Evolutionary conservation across 2,888 invertebrate genomes (phyloP), one percentile per base, ranked within the genome.

Genomic region (Melieria omissa): DNA sequence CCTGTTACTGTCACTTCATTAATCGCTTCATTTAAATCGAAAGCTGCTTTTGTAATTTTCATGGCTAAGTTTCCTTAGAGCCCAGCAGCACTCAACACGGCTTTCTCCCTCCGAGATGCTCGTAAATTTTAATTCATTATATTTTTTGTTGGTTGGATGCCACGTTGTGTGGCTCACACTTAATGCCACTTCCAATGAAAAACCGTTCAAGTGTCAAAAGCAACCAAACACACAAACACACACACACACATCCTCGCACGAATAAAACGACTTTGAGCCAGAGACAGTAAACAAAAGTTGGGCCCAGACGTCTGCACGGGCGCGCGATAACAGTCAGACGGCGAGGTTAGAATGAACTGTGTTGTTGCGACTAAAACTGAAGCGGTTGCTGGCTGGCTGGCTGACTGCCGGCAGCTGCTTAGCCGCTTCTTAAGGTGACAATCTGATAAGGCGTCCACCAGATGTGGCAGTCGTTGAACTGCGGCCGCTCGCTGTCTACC

Each of bases 351-450:
- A 44, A 67, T 49, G 9, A 67, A 58, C 47, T 66, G 66, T 29
- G 29, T 29, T 29, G 29, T 29, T 29, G 29, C 29, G 29, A 29
- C 29, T 29, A 42, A 61, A 60, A 60, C 41, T 68, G 62, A 62
- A n/a, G 61, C 62, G 44, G 69, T 62, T 69, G 69, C 69, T 69
- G 69, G 62, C 61, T 62, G 55, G 45, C 62, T 54, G 61, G 47
- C 47, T 47, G 10, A 6, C 69, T 54, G 41, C 55, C 42, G 55
- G 55, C 62, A 62, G 54, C 2, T 12, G 69, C 62, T 46, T 55
- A 54, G 69, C 54, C 54, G 55, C 69, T 69, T 61, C 69, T 69
- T 76, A 76, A 77, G 77, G 77, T 77, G 77, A 77, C 77, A 77
- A 76, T 77, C 77, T 74, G 74, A 76, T 77, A 77, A 70, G 58